Base-by-base conservation (phyloP, 2,113 vertebrate genomes). In the Marmota monax region DNA sequence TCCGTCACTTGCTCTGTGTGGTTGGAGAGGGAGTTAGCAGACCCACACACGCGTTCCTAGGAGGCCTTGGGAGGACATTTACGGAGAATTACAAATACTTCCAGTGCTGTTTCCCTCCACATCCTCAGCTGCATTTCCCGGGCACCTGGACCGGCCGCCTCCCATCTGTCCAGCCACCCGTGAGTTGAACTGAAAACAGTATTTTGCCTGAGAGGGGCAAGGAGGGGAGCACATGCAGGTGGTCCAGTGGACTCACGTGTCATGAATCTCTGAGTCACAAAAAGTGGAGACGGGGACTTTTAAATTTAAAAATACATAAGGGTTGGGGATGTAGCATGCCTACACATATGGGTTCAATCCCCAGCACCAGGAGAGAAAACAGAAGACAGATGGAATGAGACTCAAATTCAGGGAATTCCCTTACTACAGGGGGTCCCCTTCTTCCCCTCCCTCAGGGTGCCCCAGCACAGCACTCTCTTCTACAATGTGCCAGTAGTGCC, bases 401-500 rank as follows among this genome's bases (percentile, higher is more conserved):
- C 61, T 23, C 61, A 3, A 5, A 25, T 25, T 7, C 56, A 58
- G 20, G 7, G 56, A 7, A 58, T 22, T 8, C 58, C 32, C 7
- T 73, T 5, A 9, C 4, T 4, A 4, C 4, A 27, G 13, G 53
- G 17, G 0, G 7, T 18, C 9, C 27, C 4, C 69, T 63, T n/a
- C 13, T 42, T n/a, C 0, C 51, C 5, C 2, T 1, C 2, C 7
- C 0, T 27, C 12, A 0, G 25, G 23, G 25, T 37, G 23, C 20
- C 17, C 67, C 32, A 0, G 25, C 39, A 1, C 0, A 1, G 8
- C 5, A 37, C 51, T 4, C 58, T 58, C 23, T 16, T 12, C 18
- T 1, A 58, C 8, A 3, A 14, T 13, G 16, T 7, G 42, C 42
- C 42, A 45, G 6, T 45, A 45, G 42, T 7, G 42, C 42, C 42